Conservation (phyloP, 2,888 invertebrate species). For the Hemicrepidius hirtus region DNA sequence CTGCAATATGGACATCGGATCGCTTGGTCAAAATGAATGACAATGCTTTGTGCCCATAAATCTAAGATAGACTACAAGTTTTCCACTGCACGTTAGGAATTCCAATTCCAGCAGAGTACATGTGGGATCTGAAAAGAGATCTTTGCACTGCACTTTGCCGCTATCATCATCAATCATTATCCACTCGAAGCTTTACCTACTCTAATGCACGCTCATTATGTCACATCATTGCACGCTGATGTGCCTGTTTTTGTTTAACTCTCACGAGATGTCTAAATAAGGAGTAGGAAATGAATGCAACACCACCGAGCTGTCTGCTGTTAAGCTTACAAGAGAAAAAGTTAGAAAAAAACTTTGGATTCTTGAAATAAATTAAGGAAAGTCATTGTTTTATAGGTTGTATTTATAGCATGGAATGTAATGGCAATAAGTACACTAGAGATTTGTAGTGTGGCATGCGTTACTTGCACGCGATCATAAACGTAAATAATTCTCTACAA, state of each 20-base stretch:
- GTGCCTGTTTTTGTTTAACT: background rate
- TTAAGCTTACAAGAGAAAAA: background rate
- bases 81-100: slow-evolving; percentile 16
- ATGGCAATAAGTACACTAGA: background rate
- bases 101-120: slow-evolving; percentile 1
- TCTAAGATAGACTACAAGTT: slow-evolving; percentile 9
- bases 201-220: slow-evolving; percentile 36
- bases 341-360: background rate
- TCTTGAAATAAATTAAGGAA: background rate
- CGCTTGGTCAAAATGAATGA: slow-evolving; percentile 28
- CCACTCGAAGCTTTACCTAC: slow-evolving; percentile 25
- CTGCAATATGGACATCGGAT: slow-evolving; percentile 19
- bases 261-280: slow-evolving; percentile 29
- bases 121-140: background rate
- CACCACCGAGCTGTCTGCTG: background rate
- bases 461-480: background rate
- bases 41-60: slow-evolving; percentile 21
- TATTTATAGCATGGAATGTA: slow-evolving; percentile 10
- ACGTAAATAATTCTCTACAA: background rate
- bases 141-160: slow-evolving; percentile 15
- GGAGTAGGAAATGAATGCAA: background rate
- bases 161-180: slow-evolving; percentile 37
- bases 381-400: slow-evolving; percentile 9
- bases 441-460: slow-evolving; percentile 1
- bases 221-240: slow-evolving; percentile 25